Evolutionary conservation across 2,888 invertebrate species (phyloP).

Genomic region (Tubulanus polymorphus): DNA sequence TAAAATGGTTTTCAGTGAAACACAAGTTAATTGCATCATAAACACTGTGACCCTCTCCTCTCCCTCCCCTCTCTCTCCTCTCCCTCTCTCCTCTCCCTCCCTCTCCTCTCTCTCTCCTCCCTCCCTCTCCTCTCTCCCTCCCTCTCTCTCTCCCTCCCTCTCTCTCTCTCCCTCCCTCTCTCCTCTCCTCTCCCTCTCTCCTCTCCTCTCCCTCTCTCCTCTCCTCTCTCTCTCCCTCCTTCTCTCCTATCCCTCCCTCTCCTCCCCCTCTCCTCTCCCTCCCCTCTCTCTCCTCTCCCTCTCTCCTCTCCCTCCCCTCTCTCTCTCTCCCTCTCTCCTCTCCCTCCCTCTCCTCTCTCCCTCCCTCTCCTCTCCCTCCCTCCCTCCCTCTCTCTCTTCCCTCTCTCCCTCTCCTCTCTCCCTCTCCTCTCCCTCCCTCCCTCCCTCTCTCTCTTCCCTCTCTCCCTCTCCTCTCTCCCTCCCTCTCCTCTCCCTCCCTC

Average conservation of each 20-base stretch:
- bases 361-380: not conserved
- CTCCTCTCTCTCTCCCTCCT: not conserved
- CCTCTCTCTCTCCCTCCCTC: not conserved
- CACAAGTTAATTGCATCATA: too few relatives aligned
- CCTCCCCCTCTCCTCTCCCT: not conserved
- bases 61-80: not conserved
- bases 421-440: not conserved
- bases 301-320: not conserved
- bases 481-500: not conserved
- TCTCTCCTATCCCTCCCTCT: too few relatives aligned
- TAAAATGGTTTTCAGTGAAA: too few relatives aligned
- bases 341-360: not conserved
- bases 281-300: conserved; percentile 3
- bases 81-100: not conserved
- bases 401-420: not conserved
- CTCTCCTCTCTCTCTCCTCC: not conserved
- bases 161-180: not conserved
- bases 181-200: not conserved
- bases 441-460: not conserved
- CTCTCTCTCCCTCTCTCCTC: not conserved
- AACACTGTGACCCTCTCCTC: not conserved
- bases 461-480: not conserved
- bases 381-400: not conserved
- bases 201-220: not conserved
- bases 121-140: not conserved